These are phyloP conservation scores for Homarus americanus DNA, from an alignment of 1,140 invertebrate species.

Conservation along the genomic window DNA sequence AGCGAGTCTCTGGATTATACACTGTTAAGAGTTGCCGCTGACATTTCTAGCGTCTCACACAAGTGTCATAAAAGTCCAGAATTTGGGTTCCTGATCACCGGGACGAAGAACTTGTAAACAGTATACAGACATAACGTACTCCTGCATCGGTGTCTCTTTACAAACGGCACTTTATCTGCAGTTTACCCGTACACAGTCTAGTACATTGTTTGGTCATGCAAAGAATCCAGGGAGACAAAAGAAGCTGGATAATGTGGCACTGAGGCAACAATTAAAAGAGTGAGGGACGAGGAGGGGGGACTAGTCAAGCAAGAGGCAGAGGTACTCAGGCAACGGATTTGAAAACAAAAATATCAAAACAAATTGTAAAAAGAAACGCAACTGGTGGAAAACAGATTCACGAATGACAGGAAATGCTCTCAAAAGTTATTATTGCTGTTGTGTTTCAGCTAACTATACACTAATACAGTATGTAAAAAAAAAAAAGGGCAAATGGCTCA, in stretches of 20 bases:
- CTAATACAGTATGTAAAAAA: too few relatives aligned
- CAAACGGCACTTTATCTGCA: constrained; percentile 7
- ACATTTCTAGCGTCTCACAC: background rate
- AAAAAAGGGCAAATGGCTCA: background rate
- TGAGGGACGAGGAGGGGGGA: background rate
- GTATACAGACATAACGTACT: background rate
- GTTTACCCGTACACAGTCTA: background rate
- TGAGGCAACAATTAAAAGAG: constrained; percentile 35
- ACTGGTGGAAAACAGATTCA: constrained; percentile 53
- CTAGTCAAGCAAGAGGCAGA: constrained; percentile 35
- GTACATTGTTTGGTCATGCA: constrained; percentile 18
- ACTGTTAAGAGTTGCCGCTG: too few relatives aligned
- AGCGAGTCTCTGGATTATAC: background rate
- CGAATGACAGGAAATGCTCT: constrained; percentile 66
- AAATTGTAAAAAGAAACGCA: background rate
- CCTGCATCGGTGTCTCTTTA: constrained; percentile 19
- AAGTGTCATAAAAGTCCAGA: constrained; percentile 34
- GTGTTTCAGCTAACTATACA: constrained; percentile 4
- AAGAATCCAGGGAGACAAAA: background rate
- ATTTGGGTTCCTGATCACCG: constrained; percentile 50
- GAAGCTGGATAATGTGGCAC: constrained; percentile 4
- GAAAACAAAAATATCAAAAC: background rate
- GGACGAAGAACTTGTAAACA: constrained; percentile 5
- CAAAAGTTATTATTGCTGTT: constrained; percentile 42
- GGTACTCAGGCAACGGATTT: background rate